Evolutionary conservation across 1,140 invertebrate species (phyloP).

Genomic region (Sycobia sp.): DNA sequence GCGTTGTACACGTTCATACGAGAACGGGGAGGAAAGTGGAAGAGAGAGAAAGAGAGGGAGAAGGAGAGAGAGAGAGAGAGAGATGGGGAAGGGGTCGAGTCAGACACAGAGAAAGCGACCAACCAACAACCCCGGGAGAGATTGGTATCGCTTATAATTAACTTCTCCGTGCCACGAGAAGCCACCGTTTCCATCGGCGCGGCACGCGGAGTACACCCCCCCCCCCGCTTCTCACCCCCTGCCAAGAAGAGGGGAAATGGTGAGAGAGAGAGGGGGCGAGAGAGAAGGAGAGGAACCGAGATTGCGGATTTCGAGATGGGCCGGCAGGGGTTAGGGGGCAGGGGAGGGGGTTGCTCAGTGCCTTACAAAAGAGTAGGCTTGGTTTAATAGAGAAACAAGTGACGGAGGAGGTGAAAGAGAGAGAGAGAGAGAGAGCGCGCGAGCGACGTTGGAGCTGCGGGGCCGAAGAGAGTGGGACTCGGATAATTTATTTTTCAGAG

Average conservation of each 20-base stretch:
- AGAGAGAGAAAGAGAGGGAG: too few species aligned
- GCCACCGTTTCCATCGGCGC: constrained; percentile 55
- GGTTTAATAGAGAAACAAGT: not conserved
- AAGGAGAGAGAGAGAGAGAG: constrained; percentile 39
- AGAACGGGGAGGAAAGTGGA: too few species aligned
- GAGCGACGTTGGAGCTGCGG: not conserved
- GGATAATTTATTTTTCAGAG: constrained; percentile 14
- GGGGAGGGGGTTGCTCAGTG: too few species aligned
- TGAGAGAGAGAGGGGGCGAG: not conserved
- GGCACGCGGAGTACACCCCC: constrained; percentile 37
- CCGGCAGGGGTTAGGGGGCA: too few species aligned
- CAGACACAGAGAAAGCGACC: constrained; percentile 27
- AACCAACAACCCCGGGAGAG: constrained; percentile 61
- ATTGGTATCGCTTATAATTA: constrained; percentile 65
- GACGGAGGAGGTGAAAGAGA: not conserved
- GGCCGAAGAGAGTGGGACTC: not conserved
- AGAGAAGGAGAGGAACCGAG: constrained; percentile 18
- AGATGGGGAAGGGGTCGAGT: constrained; percentile 58
- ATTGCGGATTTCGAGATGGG: not conserved
- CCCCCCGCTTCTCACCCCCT: too few species aligned
- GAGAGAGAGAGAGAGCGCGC: not conserved
- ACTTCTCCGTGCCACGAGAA: constrained; percentile 63
- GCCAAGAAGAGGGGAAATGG: not conserved
- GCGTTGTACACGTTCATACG: not conserved
- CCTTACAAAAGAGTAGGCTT: too few species aligned